phyloP scores from a whole-genome alignment of 2,888 invertebrate genomes.

The Theretra japonica region DNA sequence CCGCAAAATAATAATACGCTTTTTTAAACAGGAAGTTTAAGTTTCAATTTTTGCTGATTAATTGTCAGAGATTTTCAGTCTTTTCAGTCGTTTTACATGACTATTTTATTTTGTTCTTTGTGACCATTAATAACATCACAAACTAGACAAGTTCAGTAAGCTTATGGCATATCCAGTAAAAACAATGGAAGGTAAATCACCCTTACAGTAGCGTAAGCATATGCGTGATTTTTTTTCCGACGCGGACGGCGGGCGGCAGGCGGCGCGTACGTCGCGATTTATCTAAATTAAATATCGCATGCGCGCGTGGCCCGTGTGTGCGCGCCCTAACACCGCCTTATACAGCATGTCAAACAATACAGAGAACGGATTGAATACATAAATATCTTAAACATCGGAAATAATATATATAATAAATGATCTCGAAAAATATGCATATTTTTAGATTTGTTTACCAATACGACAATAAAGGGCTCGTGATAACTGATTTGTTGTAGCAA shows the following conservation, averaged over 20 bases:
- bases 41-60: too few relatives aligned
- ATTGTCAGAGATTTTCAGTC: too few relatives aligned
- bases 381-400: not conserved
- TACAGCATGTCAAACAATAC: constrained; percentile 56
- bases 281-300: constrained; percentile 84
- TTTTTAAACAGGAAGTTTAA: too few relatives aligned
- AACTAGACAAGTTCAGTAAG: not conserved
- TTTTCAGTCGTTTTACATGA: too few relatives aligned
- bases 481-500: not conserved
- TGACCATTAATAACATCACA: too few relatives aligned
- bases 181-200: not conserved
- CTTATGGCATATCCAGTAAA: constrained; percentile 2
- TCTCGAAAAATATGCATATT: not conserved
- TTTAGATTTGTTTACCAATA: not conserved
- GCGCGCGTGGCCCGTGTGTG: constrained; percentile 74
- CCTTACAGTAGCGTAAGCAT: constrained; percentile 49
- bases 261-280: constrained; percentile 81
- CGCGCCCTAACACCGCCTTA: constrained; percentile 44
- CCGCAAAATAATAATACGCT: too few relatives aligned
- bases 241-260: constrained; percentile 52
- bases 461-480: not conserved
- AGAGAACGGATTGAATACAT: constrained; percentile 3
- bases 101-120: too few relatives aligned
- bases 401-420: not conserved
- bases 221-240: constrained; percentile 80